These are phyloP conservation scores for Zeugodacus cucurbitae DNA, from an alignment of 1,140 invertebrate genomes.

Conservation along the genomic window DNA sequence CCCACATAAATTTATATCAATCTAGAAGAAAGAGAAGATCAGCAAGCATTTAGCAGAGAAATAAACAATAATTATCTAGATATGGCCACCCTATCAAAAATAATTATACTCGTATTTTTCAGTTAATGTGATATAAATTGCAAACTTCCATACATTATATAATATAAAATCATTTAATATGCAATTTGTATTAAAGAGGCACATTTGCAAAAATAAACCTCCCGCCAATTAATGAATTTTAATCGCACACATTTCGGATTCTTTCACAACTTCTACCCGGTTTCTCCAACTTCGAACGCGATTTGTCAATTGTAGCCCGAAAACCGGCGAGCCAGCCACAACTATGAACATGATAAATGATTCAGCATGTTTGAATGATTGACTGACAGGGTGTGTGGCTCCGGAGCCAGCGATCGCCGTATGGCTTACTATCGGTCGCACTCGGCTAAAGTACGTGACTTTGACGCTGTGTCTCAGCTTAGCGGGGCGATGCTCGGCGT, in stretches of 20 bases:
- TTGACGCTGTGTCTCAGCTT: neutral
- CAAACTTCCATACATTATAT: no score
- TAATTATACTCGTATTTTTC: no score
- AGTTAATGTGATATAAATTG: no score
- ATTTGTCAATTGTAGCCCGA: neutral
- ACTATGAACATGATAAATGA: neutral
- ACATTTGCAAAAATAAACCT: no score
- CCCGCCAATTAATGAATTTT: neutral
- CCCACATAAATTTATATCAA: no score
- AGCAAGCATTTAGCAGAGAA: no score
- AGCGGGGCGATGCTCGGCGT: neutral
- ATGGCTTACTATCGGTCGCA: neutral
- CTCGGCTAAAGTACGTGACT: neutral
- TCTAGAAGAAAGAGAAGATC: no score
- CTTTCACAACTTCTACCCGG: neutral
- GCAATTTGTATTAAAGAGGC: no score
- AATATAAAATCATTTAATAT: no score
- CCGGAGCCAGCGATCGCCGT: neutral
- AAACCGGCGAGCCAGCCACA: neutral
- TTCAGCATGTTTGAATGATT: conserved; percentile 5
- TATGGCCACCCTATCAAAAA: no score
- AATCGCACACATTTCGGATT: neutral
- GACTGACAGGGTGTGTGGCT: neutral
- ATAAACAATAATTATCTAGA: no score
- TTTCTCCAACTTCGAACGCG: neutral